Evolutionary conservation across 2,113 vertebrate species (phyloP).

Genomic region (Fulmarus glacialis): DNA sequence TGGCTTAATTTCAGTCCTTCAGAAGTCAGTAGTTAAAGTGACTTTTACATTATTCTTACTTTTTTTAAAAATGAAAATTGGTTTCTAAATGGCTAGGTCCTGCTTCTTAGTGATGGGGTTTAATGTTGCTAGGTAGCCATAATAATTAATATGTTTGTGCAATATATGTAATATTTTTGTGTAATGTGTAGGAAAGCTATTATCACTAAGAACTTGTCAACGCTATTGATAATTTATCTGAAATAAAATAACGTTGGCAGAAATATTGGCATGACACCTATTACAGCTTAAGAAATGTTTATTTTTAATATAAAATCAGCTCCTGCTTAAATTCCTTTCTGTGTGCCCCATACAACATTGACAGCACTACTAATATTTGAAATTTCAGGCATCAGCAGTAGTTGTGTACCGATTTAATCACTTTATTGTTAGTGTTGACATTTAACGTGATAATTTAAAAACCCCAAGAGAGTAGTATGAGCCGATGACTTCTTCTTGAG

Average conservation of each 20-base stretch:
- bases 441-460: slow-evolving; percentile 16
- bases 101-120: not conserved
- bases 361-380: not conserved
- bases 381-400: not conserved
- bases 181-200: not conserved
- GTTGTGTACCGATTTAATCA: not conserved
- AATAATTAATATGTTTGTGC: not conserved
- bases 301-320: not conserved
- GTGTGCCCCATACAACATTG: not conserved
- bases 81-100: not conserved
- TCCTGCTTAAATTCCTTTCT: not conserved
- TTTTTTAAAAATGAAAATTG: not conserved
- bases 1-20: not conserved
- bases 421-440: slow-evolving; percentile 12
- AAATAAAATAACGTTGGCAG: not conserved
- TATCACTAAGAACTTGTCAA: not conserved
- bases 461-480: not conserved
- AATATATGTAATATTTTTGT: not conserved
- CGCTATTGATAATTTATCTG: not conserved
- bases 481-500: not conserved
- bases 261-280: not conserved
- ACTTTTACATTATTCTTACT: not conserved
- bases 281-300: not conserved
- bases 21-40: not conserved
- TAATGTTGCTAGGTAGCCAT: not conserved